These are phyloP conservation scores for Dysdera silvatica DNA, from an alignment of 1,140 invertebrate species.

Conservation along the genomic window DNA sequence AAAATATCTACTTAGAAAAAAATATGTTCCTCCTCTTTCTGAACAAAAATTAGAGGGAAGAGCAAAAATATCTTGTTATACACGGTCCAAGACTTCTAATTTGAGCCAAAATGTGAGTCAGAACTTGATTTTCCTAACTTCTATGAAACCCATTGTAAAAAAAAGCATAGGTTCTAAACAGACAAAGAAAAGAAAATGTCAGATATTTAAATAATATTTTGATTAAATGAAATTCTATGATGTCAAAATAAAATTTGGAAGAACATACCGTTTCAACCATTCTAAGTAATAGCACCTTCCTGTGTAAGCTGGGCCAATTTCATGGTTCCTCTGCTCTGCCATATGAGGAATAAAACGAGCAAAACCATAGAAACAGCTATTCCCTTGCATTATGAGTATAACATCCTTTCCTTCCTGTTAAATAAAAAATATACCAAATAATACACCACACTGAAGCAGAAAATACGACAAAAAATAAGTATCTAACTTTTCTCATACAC, in stretches of 20 bases:
- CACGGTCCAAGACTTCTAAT: too few relatives aligned
- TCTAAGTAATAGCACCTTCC: constrained; percentile 44
- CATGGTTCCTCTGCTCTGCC: constrained; percentile 42
- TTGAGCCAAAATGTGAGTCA: too few relatives aligned
- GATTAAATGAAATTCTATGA: background rate
- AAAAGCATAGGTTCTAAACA: too few relatives aligned
- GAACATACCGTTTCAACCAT: constrained; percentile 46
- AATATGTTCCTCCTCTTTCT: too few relatives aligned
- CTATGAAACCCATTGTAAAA: too few relatives aligned
- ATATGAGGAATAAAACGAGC: constrained; percentile 44
- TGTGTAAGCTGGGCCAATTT: constrained; percentile 41
- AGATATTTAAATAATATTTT: background rate
- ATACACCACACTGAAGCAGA: too few relatives aligned
- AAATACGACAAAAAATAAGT: too few relatives aligned
- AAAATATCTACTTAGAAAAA: too few relatives aligned
- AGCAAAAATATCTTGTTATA: too few relatives aligned
- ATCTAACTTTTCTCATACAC: too few relatives aligned
- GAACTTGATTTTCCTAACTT: too few relatives aligned
- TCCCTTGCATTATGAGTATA: constrained; percentile 49
- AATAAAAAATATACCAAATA: background rate
- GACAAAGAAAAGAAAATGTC: background rate
- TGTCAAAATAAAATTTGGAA: background rate
- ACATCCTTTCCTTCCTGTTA: constrained; percentile 47
- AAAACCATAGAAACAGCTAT: constrained; percentile 51
- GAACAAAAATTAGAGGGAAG: too few relatives aligned